Base-by-base conservation (phyloP, 1,140 invertebrate species). In the Halyomorpha halys region DNA sequence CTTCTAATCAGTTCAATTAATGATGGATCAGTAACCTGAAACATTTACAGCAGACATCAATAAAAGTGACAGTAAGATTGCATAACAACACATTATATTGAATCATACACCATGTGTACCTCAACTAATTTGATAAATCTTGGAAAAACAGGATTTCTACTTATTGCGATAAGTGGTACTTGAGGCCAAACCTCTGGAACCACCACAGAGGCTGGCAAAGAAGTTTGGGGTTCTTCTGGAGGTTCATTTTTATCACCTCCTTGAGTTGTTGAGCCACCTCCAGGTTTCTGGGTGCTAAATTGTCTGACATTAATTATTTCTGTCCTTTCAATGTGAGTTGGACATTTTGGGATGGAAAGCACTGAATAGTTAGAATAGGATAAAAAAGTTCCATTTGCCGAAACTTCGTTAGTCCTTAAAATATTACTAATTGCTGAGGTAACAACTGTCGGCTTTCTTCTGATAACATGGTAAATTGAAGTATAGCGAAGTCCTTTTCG, bases 101-200 rank as follows among this genome's bases (percentile, higher is more conserved):
- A 39, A 39, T 39, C 34, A 39, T 39, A 39, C n/a, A n/a, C 1
- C 11, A 39, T 11, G 1, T 39, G 13, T 74, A 93, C 89, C 79
- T 98, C 96, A 67, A 99, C 86, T 67, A 98, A 84, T 79, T 99
- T 99, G 66, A 98, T 94, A 78, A 99, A 99, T 71, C 91, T 83
- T 47, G 97, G 97, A 80, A 99, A 99, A 1, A 99, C 88, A 44
- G 96, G 96, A 80, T 96, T 94, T 70, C 93, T 82, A 71, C 81
- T 89, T 63, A 98, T 89, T 3, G 95, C 92, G 71, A 99, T 90
- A 15, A 99, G 83, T 49, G 97, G 97, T 11, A 99, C 84, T 74
- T 91, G 85, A 9, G 97, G 96, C 86, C 93, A 98, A 27, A 91
- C 83, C 77, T 98, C 96, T 11, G 97, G 97, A n/a, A 99, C 90